Evolutionary conservation across 2,113 vertebrate species (phyloP), one percentile per base, ranked within the genome.

Genomic region (Amphiprion percula): DNA sequence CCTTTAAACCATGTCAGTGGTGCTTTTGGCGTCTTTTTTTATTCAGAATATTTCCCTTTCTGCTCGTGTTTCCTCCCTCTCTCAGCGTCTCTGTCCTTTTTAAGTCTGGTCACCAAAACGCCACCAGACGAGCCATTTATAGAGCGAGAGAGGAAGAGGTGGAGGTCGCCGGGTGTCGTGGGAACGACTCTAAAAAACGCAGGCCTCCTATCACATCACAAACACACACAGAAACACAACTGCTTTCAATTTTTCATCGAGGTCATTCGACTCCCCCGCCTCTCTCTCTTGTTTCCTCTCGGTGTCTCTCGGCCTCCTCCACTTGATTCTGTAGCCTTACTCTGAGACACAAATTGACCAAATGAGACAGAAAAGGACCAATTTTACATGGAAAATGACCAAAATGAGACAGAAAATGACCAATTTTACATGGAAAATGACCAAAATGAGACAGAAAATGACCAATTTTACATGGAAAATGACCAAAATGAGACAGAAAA

Each of bases 81-180:
- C 49, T 24, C 30, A 30, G 6, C 30, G 30, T 30, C 37, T 74
- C 5, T 79, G 64, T 77, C 84, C 87, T 86, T 91, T 86, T 90
- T 79, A 59, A 86, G 87, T 52, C 74, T 26, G 47, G 84, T 71
- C 77, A 61, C 72, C 68, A 11, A 21, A 80, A 21, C 9, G 78
- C 74, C 74, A 83, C 77, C 86, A 86, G 90, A 90, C 86, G 64
- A 73, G 7, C 85, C 87, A 28, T 89, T 91, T 91, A 90, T 84
- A 85, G 85, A 78, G 65, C 6, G 60, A 52, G 39, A 52, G 52
- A 17, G 70, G 19, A 53, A 60, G 56, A 49, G 60, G 46, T 14
- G 12, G 76, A 65, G 76, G 80, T 87, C 86, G 24, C 47, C 14
- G 7, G 50, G 82, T 80, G 84, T 73, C 88, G 84, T 91, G 90